Base-by-base conservation (phyloP, 2,797 vertebrate species). In the Malacoraja senta region DNA sequence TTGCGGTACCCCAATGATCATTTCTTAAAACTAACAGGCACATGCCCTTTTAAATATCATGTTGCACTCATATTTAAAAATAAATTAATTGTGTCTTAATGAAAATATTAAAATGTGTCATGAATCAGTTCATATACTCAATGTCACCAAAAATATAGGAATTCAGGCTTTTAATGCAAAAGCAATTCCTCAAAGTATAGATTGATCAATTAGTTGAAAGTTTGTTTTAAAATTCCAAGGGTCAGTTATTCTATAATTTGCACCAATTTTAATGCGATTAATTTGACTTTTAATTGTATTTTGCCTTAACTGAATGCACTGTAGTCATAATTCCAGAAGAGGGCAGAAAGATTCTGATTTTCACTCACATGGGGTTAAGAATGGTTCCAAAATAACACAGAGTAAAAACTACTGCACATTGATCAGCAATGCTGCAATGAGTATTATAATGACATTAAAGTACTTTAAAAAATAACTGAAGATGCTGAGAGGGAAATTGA, bases 341-440 rank as follows among this genome's bases (percentile, higher is more conserved):
- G 84, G 84, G 84, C 63, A 88, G 84, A 88, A 21, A 65, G 83
- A n/a, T 88, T 63, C 58, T 65, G 17, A 68, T 88, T 88, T 88
- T 88, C 83, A 65, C 1, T 61, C 26, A n/a, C 77, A 78, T n/a
- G 77, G 38, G 3, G 29, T 17, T 29, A 58, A 29, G 44, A 58
- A 26, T 29, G 26, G 12, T 58, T 29, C 32, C 15, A 53, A 53
- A 53, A 53, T 53, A 44, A 58, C 2, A 19, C 38, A 0, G 80
- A 58, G 10, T 29, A 44, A 81, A 26, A 58, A 83, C 80, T 83
- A 26, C 8, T 10, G 24, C 9, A 12, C 80, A 83, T 0, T 83
- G 80, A 58, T 26, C 10, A 4, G 12, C 81, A 84, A 61, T 13
- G n/a, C 53, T 29, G 29, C 24, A 61, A 53, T 15, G 26, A 26